Conservation (phyloP, 2,888 invertebrate species). For the Amphipyra berbera region DNA sequence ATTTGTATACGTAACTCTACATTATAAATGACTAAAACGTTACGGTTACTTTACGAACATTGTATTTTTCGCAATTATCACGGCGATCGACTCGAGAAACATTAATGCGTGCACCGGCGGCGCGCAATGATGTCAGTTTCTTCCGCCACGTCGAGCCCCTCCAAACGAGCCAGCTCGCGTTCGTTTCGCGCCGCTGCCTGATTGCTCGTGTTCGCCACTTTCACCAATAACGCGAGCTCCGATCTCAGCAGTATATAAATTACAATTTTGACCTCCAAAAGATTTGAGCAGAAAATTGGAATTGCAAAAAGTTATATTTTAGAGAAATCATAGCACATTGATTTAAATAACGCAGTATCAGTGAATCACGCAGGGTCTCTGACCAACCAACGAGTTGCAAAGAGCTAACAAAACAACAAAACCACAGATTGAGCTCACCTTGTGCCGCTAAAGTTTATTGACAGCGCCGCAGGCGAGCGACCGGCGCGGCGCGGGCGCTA, state of each 20-base stretch:
- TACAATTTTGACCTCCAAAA: slow-evolving; percentile 78
- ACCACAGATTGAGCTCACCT: slow-evolving; percentile 77
- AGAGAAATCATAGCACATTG: slow-evolving; percentile 3
- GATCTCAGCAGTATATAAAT: slow-evolving; percentile 73
- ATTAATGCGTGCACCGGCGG: slow-evolving; percentile 71
- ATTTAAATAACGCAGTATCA: slow-evolving; percentile 29
- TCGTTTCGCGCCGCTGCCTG: slow-evolving; percentile 87
- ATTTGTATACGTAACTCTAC: slow-evolving; percentile 53
- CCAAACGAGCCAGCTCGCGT: slow-evolving; percentile 78
- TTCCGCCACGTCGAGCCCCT: slow-evolving; percentile 86
- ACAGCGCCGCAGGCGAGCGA: slow-evolving; percentile 81
- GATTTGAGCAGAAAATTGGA: slow-evolving; percentile 28
- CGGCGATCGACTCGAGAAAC: slow-evolving; percentile 64
- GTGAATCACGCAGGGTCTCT: slow-evolving; percentile 58
- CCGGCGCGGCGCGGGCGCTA: slow-evolving; percentile 65
- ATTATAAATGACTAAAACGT: slow-evolving; percentile 61
- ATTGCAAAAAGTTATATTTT: slow-evolving; percentile 10
- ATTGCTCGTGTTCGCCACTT: slow-evolving; percentile 85
- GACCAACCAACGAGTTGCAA: slow-evolving; percentile 67
- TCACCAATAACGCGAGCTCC: slow-evolving; percentile 82
- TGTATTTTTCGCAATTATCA: slow-evolving; percentile 66
- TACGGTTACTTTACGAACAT: slow-evolving; percentile 70
- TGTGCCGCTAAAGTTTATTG: slow-evolving; percentile 87
- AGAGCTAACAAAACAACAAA: slow-evolving; percentile 74
- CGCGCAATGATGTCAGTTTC: slow-evolving; percentile 78